Percentiles rank a stretch among this genome's conserved stretches.
Evolutionary conservation across 2,797 vertebrate species (phyloP).

Genomic region (Rhinatrema bivittatum): DNA sequence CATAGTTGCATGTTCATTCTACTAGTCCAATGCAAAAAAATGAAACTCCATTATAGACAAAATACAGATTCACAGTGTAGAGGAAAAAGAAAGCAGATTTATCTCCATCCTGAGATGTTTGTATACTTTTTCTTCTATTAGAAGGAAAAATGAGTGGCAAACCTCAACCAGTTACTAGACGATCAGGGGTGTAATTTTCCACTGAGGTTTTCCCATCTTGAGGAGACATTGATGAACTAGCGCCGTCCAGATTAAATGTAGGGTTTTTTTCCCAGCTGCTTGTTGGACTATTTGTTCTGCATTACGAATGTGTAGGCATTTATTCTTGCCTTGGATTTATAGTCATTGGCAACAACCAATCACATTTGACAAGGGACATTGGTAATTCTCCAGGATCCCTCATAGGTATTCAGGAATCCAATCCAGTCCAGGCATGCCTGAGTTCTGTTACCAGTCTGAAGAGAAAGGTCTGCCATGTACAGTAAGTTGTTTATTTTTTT

Average conservation of each 20-base stretch:
- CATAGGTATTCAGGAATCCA: not conserved
- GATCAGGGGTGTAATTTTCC: not conserved
- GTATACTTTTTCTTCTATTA: slow-evolving; percentile 33
- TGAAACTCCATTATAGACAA: too few relatives aligned
- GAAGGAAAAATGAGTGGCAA: slow-evolving; percentile 32
- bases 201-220: not conserved
- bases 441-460: slow-evolving; percentile 14
- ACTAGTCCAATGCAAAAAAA: too few relatives aligned
- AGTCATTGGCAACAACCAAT: slow-evolving; percentile 15
- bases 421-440: not conserved
- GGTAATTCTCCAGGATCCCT: slow-evolving; percentile 18
- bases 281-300: not conserved
- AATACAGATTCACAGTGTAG: too few relatives aligned
- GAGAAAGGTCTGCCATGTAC: slow-evolving; percentile 15
- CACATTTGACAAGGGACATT: slow-evolving; percentile 11
- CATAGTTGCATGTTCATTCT: too few relatives aligned
- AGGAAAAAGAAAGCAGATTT: slow-evolving; percentile 35
- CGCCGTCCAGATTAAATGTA: not conserved
- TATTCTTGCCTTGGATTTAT: slow-evolving; percentile 1
- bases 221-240: not conserved
- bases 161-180: not conserved
- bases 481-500: too few relatives aligned
- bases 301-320: not conserved
- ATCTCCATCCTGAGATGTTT: slow-evolving; percentile 24
- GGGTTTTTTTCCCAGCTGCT: not conserved